Base-by-base conservation (phyloP, 1,140 invertebrate species). In the Forficula auricularia region DNA sequence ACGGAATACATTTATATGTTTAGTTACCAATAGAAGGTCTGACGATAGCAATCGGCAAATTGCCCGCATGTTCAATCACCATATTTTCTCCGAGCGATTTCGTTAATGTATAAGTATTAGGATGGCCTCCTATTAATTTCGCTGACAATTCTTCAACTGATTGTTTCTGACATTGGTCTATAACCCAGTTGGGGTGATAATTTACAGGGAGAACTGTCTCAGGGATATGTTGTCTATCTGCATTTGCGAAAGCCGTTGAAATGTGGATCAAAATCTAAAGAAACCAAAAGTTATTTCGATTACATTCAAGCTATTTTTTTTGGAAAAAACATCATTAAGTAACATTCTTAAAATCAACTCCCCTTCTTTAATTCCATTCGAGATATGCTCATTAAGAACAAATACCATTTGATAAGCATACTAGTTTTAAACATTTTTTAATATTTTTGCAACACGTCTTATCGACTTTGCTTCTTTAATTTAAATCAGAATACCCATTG, bases 71-170 rank as follows among this genome's bases (percentile, higher is more conserved):
- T 45, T 74, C 63, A 39, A 71, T 57, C 36, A 87, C 56, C 40
- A 88, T 67, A 38, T 75, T 71, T 53, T 91, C 87, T 0, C 84
- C 83, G 41, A 90, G 62, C 0, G 81, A 75, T 62, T 91, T 91
- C 0, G 86, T 89, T 34, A 85, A 66, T 0, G 84, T 90, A 56
- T 91, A 91, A 0, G 83, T 86, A 50, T 90, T 90, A 0, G 86
- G 86, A 57, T 88, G 80, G 3, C 75, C 77, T 52, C 47, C 66
- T 54, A 70, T 63, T 10, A 76, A 52, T 30, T 62, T 65, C 12
- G 64, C 56, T 1, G 68, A 59, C 44, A 79, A 56, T 3, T 66
- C 51, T 32, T 75, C 65, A 3, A 67, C 57, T 2, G 72, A 68
- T 40, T 79, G 60, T 48, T 67, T 65, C 42, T 71, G 64, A 10